These are phyloP conservation scores for Caerostris darwini DNA, from an alignment of 1,140 invertebrate genomes.

Conservation along the genomic window DNA sequence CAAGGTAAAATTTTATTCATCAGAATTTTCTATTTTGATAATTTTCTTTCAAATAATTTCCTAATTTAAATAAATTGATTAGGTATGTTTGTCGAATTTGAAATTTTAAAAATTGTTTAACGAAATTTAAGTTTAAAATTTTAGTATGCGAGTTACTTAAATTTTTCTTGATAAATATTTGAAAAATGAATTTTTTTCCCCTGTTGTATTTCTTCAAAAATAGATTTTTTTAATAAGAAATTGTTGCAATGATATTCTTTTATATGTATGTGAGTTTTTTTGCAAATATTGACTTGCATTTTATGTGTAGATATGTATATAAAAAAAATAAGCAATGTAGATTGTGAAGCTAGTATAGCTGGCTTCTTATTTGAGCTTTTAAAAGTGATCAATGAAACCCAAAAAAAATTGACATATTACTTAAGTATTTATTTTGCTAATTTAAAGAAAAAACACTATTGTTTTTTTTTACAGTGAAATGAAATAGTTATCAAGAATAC, in stretches of 20 bases:
- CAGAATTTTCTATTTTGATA: too few relatives aligned
- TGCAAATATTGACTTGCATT: conserved; percentile 31
- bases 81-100: too few relatives aligned
- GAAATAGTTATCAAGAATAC: background rate
- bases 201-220: background rate
- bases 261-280: conserved; percentile 57
- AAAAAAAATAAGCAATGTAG: conserved; percentile 62
- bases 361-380: background rate
- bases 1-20: too few relatives aligned
- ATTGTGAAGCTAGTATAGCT: conserved; percentile 42
- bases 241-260: conserved; percentile 46
- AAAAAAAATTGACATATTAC: background rate
- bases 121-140: background rate
- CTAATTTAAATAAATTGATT: too few relatives aligned
- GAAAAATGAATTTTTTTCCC: background rate
- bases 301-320: conserved; percentile 73
- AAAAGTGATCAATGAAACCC: background rate
- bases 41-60: too few relatives aligned
- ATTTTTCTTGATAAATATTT: background rate
- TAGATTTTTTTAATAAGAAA: background rate
- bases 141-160: background rate
- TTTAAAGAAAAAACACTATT: background rate
- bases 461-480: background rate
- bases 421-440: background rate
- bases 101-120: too few relatives aligned